These are phyloP conservation scores for Aleadryas rufinucha DNA, from an alignment of 2,113 vertebrate genomes.

Conservation along the genomic window DNA sequence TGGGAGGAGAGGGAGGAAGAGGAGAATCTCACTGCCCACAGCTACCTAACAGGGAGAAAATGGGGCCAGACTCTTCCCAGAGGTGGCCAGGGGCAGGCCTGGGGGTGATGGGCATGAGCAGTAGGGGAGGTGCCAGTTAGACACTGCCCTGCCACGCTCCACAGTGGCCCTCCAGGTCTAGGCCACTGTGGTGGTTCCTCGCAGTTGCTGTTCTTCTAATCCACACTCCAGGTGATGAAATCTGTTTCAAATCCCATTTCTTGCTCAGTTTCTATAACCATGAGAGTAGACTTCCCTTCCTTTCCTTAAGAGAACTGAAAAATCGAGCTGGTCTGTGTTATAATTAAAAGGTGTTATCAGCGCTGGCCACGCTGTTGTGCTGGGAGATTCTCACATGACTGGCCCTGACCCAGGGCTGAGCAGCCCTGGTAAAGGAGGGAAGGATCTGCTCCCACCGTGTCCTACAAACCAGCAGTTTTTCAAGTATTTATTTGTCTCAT, in stretches of 20 bases:
- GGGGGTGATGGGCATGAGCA: neutral
- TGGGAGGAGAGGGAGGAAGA: neutral
- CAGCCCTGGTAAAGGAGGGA: neutral
- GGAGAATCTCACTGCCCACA: neutral
- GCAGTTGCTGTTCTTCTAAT: neutral
- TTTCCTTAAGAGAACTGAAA: neutral
- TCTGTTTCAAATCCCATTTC: neutral
- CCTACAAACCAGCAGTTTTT: neutral
- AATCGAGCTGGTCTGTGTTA: neutral
- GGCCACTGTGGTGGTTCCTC: neutral
- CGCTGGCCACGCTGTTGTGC: neutral
- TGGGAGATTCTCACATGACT: neutral
- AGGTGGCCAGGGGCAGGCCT: neutral
- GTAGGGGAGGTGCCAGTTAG: neutral
- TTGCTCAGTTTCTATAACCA: neutral
- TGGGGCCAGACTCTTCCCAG: neutral
- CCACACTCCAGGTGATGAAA: neutral
- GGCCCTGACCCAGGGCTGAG: neutral
- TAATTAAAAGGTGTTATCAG: neutral
- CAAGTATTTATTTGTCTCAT: neutral
- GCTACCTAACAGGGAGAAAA: neutral
- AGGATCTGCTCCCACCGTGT: neutral
- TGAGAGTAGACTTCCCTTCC: neutral
- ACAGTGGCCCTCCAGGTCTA: neutral
- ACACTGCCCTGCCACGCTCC: neutral